Percentiles rank a stretch among this genome's conserved stretches.
phyloP scores from a whole-genome alignment of 2,888 invertebrate genomes.

The Alloscopus bannaensis region DNA sequence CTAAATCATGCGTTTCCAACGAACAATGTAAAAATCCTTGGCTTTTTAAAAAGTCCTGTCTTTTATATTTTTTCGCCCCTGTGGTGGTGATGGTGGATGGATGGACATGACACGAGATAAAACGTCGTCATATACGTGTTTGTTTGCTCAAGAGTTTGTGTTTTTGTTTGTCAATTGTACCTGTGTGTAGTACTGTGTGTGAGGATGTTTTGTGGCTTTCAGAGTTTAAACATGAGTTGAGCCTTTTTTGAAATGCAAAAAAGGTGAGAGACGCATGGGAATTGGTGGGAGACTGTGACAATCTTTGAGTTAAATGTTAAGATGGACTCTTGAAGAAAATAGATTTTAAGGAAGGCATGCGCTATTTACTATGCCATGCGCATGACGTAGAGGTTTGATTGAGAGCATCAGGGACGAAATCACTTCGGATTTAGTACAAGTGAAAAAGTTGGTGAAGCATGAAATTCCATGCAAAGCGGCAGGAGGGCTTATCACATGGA shows the following conservation, averaged over 20 bases:
- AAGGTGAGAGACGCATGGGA: no score
- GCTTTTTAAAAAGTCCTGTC: no score
- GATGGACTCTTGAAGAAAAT: no score
- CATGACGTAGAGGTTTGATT: no score
- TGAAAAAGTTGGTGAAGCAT: conserved; percentile 15
- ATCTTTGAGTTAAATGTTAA: no score
- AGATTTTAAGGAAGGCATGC: no score
- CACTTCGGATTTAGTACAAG: no score
- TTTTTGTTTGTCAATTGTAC: no score
- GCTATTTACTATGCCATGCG: no score
- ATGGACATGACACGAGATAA: conserved; percentile 24
- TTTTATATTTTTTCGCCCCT: conserved; percentile 43
- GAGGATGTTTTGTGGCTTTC: conserved; percentile 42
- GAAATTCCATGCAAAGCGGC: conserved; percentile 51
- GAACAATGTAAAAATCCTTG: conserved; percentile 56
- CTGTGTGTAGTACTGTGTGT: conserved; percentile 14
- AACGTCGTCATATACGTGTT: conserved; percentile 29
- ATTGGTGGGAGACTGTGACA: neutral
- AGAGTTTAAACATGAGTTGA: neutral
- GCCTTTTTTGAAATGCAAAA: conserved; percentile 13
- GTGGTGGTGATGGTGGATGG: conserved; percentile 26
- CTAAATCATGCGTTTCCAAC: conserved; percentile 60
- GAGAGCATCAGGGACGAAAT: no score
- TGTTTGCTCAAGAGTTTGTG: conserved; percentile 46
- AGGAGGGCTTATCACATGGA: conserved; percentile 36